Evolutionary conservation across 2,113 vertebrate genomes (phyloP).

Genomic region (Willisornis vidua): DNA sequence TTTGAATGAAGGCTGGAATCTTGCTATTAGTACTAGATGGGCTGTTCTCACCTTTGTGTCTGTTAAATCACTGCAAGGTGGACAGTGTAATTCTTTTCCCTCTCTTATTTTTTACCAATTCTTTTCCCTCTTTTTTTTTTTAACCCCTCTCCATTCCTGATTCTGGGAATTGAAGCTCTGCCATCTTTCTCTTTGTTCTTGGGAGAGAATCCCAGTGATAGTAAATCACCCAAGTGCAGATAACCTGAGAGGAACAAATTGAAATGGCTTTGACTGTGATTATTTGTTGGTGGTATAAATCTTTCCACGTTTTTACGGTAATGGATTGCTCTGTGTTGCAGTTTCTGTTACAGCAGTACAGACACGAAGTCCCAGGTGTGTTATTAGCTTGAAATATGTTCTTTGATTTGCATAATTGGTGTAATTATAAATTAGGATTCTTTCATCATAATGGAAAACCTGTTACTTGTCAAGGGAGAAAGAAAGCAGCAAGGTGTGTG

Average conservation of each 20-base stretch:
- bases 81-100: not conserved
- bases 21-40: not conserved
- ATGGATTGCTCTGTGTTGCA: not conserved
- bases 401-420: not conserved
- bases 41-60: not conserved
- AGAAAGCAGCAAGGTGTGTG: not conserved
- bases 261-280: not conserved
- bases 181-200: not conserved
- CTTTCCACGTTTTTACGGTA: not conserved
- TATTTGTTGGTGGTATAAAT: not conserved
- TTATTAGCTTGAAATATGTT: conserved; percentile 10
- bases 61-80: not conserved
- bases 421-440: not conserved
- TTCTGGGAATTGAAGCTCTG: not conserved
- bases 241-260: not conserved
- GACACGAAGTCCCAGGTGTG: not conserved
- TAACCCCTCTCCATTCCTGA: not conserved
- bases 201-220: not conserved
- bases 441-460: not conserved
- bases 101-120: not conserved
- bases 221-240: not conserved
- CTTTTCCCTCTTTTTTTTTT: not conserved
- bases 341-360: not conserved
- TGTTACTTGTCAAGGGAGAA: not conserved
- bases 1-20: not conserved